These are phyloP conservation scores for Cremastobaeus sp. DNA, from an alignment of 2,888 invertebrate species.

Conservation along the genomic window DNA sequence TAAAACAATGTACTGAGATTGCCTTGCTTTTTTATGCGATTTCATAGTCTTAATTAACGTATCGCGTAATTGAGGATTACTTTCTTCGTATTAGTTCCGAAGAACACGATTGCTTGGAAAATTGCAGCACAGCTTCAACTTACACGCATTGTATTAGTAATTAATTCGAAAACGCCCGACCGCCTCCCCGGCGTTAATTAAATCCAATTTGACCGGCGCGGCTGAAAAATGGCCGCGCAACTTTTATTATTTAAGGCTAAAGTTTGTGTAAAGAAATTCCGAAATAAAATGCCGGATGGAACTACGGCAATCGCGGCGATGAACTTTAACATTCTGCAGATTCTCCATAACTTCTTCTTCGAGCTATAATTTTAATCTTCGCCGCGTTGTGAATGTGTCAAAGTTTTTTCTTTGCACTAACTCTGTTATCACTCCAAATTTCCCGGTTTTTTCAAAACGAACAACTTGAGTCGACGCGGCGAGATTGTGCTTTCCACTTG, in stretches of 20 bases:
- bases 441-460: conserved; percentile 23
- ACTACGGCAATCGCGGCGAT: too few species aligned
- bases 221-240: neutral
- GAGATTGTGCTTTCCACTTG: conserved; percentile 11
- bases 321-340: neutral
- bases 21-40: conserved; percentile 6
- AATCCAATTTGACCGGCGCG: conserved; percentile 2
- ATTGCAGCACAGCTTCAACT: neutral
- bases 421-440: conserved; percentile 26
- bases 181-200: neutral
- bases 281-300: conserved; percentile 5
- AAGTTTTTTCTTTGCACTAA: conserved; percentile 24
- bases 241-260: conserved; percentile 4
- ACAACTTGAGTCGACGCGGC: conserved; percentile 1
- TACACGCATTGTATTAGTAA: neutral
- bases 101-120: conserved; percentile 6
- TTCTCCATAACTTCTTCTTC: conserved; percentile 9
- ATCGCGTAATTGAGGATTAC: conserved; percentile 24
- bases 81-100: too few species aligned
- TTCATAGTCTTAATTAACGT: conserved; percentile 29
- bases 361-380: conserved; percentile 23
- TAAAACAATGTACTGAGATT: conserved; percentile 30
- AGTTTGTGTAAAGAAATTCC: neutral
- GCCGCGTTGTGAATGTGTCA: conserved; percentile 20
- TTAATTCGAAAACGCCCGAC: conserved; percentile 1